Conservation (phyloP, 92 coral and sea anemone species). For the Micromussa lordhowensis region DNA sequence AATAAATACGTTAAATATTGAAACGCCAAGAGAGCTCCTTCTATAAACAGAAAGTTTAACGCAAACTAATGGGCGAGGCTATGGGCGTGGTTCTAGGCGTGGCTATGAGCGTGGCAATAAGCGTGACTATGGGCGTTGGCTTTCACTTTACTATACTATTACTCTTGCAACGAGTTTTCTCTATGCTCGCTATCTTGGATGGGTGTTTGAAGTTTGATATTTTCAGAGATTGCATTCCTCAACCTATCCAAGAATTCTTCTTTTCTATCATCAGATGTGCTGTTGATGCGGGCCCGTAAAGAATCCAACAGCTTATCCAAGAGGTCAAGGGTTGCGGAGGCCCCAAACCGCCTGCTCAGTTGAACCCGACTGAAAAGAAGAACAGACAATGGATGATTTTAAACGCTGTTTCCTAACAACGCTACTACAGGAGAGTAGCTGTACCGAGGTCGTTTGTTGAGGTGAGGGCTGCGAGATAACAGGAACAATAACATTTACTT, state of each 20-base stretch:
- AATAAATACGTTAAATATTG: too few species aligned
- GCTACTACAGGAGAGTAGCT: background rate
- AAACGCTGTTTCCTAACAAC: background rate
- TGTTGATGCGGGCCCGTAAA: constrained; percentile 55
- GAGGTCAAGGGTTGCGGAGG: constrained; percentile 58
- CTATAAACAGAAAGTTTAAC: too few species aligned
- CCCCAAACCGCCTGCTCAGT: constrained; percentile 64
- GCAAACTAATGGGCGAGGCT: too few species aligned
- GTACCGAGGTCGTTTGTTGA: background rate
- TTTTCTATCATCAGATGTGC: constrained; percentile 24
- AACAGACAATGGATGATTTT: background rate
- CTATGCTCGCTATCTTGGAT: background rate
- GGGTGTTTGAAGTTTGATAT: constrained; percentile 6
- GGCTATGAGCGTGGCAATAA: too few species aligned
- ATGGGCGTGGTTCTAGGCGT: too few species aligned
- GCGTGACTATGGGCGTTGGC: too few species aligned
- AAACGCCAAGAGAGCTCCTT: too few species aligned
- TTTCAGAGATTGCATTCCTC: constrained; percentile 18
- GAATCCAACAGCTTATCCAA: constrained; percentile 84
- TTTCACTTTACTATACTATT: background rate
- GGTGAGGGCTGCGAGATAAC: background rate
- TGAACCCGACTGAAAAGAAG: constrained; percentile 75
- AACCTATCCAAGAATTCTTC: constrained; percentile 31
- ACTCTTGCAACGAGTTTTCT: background rate
- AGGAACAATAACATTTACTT: too few species aligned